These are phyloP conservation scores for Rhynchopsitta pachyrhyncha DNA, from an alignment of 2,113 vertebrate genomes.

Conservation along the genomic window DNA sequence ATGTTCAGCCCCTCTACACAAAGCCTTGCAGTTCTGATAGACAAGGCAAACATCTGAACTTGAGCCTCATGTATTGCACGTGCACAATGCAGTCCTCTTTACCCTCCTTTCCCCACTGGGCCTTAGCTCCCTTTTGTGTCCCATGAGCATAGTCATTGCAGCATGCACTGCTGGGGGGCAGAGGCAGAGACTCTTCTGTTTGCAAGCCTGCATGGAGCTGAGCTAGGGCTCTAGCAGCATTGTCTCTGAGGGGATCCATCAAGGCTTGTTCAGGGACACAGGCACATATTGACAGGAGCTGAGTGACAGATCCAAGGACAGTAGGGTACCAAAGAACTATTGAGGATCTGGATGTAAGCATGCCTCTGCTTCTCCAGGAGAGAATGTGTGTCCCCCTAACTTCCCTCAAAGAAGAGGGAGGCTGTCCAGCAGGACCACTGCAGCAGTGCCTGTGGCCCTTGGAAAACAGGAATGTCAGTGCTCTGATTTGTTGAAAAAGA, in stretches of 20 bases:
- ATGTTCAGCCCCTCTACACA: neutral
- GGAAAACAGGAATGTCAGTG: neutral
- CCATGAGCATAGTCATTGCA: fast-evolving
- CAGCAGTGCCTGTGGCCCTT: neutral
- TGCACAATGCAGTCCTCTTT: neutral
- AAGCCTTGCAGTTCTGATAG: neutral
- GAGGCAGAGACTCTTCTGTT: neutral
- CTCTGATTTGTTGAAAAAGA: neutral
- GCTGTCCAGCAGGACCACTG: fast-evolving
- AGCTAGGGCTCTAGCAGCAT: neutral
- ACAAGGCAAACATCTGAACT: neutral
- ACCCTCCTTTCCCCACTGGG: neutral
- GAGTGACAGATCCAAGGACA: neutral
- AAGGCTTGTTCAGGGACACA: neutral
- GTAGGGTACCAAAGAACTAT: neutral
- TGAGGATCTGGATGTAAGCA: neutral
- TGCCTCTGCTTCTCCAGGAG: neutral
- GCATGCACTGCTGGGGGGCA: neutral
- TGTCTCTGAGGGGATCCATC: neutral
- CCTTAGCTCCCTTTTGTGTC: neutral
- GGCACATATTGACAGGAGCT: neutral
- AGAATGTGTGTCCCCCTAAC: fast-evolving
- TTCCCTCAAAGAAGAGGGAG: neutral
- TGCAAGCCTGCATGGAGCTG: neutral
- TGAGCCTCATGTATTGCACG: neutral